Evolutionary conservation across 2,797 vertebrate species (phyloP), one percentile per base, ranked within the genome.

Genomic region (Phyllotis vaccarum): DNA sequence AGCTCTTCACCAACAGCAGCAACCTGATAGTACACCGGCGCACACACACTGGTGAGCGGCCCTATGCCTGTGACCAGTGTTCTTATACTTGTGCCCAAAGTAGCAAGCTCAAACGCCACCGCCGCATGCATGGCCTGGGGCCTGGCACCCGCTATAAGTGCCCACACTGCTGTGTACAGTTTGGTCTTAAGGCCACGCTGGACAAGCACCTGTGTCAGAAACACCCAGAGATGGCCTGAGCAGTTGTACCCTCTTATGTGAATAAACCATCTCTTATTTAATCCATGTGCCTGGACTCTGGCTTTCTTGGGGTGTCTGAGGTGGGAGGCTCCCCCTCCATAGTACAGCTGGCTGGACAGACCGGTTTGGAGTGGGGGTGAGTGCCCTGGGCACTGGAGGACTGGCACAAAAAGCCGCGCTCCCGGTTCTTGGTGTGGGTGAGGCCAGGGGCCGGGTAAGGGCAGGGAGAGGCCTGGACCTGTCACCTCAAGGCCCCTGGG

Each of bases 71-170:
- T 2, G 98, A 99, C 95, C 98, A 99, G 76, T 99, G 99, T 97
- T 98, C 98, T 97, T 99, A 99, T 0, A 99, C 99, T 96, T 99
- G 99, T 1, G 99, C 99, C 0, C 99, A 99, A 98, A 99, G 99
- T 94, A 99, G 99, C 98, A 96, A 99, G 98, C 90, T 99, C 22
- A 99, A 99, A 0, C 99, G 99, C 60, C 99, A 99, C 98, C 99
- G 99, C 98, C 99, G 99, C 98, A 99, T 99, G 21, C 99, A 99
- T 0, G 98, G 98, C 43, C 98, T 98, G n/a, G 99, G 99, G 0
- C 93, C 97, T 0, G 97, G 98, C 12, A 98, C 99, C 0, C 98
- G 98, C 85, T 99, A 99, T 21, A 49, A 99, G 90, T 99, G 99
- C 97, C 99, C 99, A 86, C 98, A 99, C 95, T 99, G 99, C 82